These are phyloP conservation scores for Alloscopus bannaensis DNA, from an alignment of 2,888 invertebrate genomes.

Conservation along the genomic window DNA sequence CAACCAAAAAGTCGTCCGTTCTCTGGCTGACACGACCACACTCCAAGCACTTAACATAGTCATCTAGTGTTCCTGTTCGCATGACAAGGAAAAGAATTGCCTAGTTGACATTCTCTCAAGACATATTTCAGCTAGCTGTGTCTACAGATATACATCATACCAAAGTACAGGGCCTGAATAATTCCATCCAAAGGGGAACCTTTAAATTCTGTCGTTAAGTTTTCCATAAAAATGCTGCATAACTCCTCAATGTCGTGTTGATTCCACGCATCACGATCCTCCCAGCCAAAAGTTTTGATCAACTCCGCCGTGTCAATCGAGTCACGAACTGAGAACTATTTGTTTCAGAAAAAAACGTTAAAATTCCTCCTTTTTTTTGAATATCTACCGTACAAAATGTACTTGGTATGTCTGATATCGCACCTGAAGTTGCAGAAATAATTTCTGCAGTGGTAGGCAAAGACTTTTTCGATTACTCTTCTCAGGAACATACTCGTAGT, in stretches of 20 bases:
- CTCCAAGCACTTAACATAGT: conserved; percentile 91
- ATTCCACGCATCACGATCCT: conserved; percentile 91
- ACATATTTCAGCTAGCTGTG: background rate
- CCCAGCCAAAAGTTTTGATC: conserved; percentile 93
- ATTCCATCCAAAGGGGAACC: conserved; percentile 88
- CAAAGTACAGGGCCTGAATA: conserved; percentile 86
- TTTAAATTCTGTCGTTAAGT: conserved; percentile 88
- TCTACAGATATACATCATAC: conserved; percentile 43
- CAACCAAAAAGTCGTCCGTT: conserved; percentile 89
- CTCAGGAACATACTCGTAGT: conserved; percentile 84
- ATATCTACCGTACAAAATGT: background rate
- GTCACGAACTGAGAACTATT: conserved; percentile 84
- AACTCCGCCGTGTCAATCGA: conserved; percentile 91
- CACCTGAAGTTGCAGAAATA: conserved; percentile 89
- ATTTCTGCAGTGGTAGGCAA: conserved; percentile 89
- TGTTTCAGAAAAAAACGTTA: conserved; percentile 60
- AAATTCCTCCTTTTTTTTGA: too few species aligned
- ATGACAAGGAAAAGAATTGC: too few species aligned
- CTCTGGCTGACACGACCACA: conserved; percentile 89
- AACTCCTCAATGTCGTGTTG: conserved; percentile 95
- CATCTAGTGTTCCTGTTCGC: conserved; percentile 84
- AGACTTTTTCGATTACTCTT: conserved; percentile 84
- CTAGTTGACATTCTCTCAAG: too few species aligned
- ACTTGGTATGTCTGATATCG: background rate
- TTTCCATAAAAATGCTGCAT: conserved; percentile 93